Conservation (phyloP, 2,888 invertebrate genomes). For the Drosophila nr. perissopoda region DNA sequence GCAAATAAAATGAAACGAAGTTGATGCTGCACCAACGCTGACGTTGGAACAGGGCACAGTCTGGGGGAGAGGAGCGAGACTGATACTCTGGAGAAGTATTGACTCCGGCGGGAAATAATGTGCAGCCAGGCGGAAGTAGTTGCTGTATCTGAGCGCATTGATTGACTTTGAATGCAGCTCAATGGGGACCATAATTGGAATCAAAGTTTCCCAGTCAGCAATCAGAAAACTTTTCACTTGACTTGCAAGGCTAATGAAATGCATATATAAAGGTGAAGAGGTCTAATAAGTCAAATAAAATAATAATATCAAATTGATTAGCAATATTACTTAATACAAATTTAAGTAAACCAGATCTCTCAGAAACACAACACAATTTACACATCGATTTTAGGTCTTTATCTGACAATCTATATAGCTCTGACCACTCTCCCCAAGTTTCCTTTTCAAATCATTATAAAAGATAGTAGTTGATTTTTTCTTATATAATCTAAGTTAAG, state of each 20-base stretch:
- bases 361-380: neutral
- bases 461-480: neutral
- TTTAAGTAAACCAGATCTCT: neutral
- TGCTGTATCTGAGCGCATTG: constrained; percentile 62
- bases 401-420: too few species aligned
- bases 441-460: too few species aligned
- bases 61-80: constrained; percentile 7
- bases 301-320: neutral
- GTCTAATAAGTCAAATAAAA: neutral
- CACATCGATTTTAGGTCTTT: neutral
- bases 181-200: constrained; percentile 34
- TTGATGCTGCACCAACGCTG: constrained; percentile 38
- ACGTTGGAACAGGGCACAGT: constrained; percentile 46
- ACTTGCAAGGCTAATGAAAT: constrained; percentile 23
- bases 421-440: too few species aligned
- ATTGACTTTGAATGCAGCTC: constrained; percentile 59
- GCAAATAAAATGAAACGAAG: constrained; percentile 60
- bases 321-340: neutral
- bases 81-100: constrained; percentile 7
- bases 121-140: constrained; percentile 68
- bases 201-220: constrained; percentile 38
- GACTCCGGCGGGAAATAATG: constrained; percentile 55
- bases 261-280: constrained; percentile 4
- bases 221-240: constrained; percentile 28
- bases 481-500: neutral